These are phyloP conservation scores for Mechanitis mazaeus DNA, from an alignment of 2,888 invertebrate genomes.

Conservation along the genomic window DNA sequence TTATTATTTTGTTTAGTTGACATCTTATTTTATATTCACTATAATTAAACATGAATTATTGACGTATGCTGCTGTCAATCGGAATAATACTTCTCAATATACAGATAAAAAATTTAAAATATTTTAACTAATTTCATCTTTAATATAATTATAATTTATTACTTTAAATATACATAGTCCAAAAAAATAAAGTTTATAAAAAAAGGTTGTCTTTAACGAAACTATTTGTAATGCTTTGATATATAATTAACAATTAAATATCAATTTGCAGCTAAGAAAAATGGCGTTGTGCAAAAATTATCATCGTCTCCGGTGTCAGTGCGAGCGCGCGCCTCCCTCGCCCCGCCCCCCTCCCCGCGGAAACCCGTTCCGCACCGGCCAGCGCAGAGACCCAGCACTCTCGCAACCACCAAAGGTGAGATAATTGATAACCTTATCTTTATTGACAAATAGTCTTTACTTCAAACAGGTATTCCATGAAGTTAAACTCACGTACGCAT, in stretches of 20 bases:
- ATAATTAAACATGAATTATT: too few relatives aligned
- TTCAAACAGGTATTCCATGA: background rate
- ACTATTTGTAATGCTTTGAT: too few relatives aligned
- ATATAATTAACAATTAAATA: background rate
- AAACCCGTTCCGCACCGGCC: slow-evolving; percentile 62
- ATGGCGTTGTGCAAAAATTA: slow-evolving; percentile 69
- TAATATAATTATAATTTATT: too few relatives aligned
- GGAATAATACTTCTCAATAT: too few relatives aligned
- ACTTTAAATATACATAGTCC: too few relatives aligned
- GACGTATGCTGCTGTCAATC: too few relatives aligned
- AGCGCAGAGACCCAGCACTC: slow-evolving; percentile 63
- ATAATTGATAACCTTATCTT: slow-evolving; percentile 7
- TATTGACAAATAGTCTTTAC: background rate
- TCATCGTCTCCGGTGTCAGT: slow-evolving; percentile 65
- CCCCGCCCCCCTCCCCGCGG: slow-evolving; percentile 63
- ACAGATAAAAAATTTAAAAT: too few relatives aligned
- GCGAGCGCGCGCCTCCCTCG: slow-evolving; percentile 60
- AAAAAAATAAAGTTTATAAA: too few relatives aligned
- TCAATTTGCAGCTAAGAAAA: slow-evolving; percentile 63
- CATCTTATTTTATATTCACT: too few relatives aligned
- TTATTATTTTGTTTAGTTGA: too few relatives aligned
- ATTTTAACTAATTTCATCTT: too few relatives aligned
- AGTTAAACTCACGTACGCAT: background rate
- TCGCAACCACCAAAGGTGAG: slow-evolving; percentile 63
- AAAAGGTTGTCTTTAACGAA: too few relatives aligned